Conservation (phyloP, 2,888 invertebrate species). For the Desoria tigrina region DNA sequence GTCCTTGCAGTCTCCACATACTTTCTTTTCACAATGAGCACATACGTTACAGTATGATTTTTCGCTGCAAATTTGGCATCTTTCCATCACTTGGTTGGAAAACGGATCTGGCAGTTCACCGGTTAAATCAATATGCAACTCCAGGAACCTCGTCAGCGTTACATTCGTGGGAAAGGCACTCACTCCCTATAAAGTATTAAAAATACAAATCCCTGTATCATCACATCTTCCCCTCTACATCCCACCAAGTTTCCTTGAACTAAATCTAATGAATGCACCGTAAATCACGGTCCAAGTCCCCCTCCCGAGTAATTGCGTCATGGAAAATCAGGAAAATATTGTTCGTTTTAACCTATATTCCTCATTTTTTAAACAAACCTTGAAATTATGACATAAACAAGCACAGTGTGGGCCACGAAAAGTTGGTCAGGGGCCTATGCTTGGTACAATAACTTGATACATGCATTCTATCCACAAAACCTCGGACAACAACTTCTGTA, state of each 20-base stretch:
- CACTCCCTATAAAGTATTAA: constrained; percentile 66
- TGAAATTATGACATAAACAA: too few relatives aligned
- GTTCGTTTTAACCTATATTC: too few relatives aligned
- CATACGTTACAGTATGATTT: constrained; percentile 85
- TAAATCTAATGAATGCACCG: too few relatives aligned
- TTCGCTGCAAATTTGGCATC: constrained; percentile 90
- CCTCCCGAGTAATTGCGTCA: too few relatives aligned
- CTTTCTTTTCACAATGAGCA: constrained; percentile 95
- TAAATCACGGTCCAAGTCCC: too few relatives aligned
- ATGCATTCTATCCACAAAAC: too few relatives aligned
- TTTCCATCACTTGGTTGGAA: constrained; percentile 87
- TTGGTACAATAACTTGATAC: too few relatives aligned
- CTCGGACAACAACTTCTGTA: too few relatives aligned
- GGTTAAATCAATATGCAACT: constrained; percentile 78
- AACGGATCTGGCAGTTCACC: constrained; percentile 88
- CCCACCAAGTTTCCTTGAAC: background rate
- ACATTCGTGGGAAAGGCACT: constrained; percentile 95
- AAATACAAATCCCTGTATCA: constrained; percentile 1
- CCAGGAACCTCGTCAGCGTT: constrained; percentile 89
- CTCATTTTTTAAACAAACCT: too few relatives aligned
- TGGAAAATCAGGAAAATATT: too few relatives aligned
- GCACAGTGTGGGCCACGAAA: too few relatives aligned
- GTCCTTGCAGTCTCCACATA: constrained; percentile 90
- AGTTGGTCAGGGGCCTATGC: too few relatives aligned
- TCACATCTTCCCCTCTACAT: background rate